Evolutionary conservation across 1,140 invertebrate species (phyloP).

Genomic region (Eupristina koningsbergeri): DNA sequence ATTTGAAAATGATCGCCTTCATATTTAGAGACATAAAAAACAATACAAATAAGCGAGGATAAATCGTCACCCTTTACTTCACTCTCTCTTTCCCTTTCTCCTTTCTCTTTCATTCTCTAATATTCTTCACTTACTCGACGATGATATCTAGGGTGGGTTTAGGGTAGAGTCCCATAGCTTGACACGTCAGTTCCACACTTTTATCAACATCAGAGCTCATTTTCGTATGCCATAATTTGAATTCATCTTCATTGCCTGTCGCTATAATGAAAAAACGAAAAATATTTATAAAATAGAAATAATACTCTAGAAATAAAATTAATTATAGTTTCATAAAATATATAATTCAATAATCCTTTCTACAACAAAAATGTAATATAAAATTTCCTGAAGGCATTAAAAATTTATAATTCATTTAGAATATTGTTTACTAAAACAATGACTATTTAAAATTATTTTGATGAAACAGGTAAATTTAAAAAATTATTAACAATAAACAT

Average conservation of each 20-base stretch:
- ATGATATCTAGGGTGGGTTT: constrained; percentile 69
- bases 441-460: no score
- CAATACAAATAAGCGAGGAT: neutral
- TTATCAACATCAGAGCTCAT: constrained; percentile 61
- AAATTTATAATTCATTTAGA: no score
- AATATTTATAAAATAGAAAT: neutral
- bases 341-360: neutral
- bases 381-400: neutral
- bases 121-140: constrained; percentile 65
- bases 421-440: no score
- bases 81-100: neutral
- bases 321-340: no score
- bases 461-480: no score
- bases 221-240: constrained; percentile 61
- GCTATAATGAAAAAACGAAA: constrained; percentile 57
- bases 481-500: no score
- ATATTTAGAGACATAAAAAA: neutral
- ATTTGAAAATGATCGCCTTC: neutral
- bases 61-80: neutral
- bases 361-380: neutral
- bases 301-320: neutral
- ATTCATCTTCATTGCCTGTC: constrained; percentile 67
- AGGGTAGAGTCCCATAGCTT: constrained; percentile 70
- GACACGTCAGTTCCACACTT: constrained; percentile 69
- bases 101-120: neutral